A percentile compares a stretch with the other conserved stretches of the same genome.
These are phyloP conservation scores for Rhynchophorus ferrugineus DNA, from an alignment of 1,140 invertebrate species.

Conservation along the genomic window DNA sequence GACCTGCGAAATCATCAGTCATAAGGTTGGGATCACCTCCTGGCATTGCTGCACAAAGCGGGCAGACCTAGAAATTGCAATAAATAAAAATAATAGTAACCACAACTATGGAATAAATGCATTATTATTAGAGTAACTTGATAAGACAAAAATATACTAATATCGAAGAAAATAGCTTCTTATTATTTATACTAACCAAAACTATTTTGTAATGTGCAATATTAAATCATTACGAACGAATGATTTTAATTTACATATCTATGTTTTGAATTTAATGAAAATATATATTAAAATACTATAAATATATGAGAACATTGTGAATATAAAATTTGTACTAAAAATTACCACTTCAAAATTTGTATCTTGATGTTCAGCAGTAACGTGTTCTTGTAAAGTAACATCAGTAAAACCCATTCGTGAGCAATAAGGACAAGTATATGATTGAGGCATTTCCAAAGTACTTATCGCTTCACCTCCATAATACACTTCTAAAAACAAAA, in stretches of 20 bases:
- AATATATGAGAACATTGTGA: too few relatives aligned
- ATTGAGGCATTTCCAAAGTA: slow-evolving; percentile 83
- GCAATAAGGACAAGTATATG: slow-evolving; percentile 95
- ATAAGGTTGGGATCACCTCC: slow-evolving; percentile 95
- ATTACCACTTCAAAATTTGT: slow-evolving; percentile 78
- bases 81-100: not conserved
- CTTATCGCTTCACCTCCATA: slow-evolving; percentile 88
- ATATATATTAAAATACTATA: too few relatives aligned
- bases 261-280: too few relatives aligned
- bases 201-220: too few relatives aligned
- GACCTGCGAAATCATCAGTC: slow-evolving; percentile 95
- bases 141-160: too few relatives aligned
- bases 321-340: too few relatives aligned
- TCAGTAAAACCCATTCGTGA: slow-evolving; percentile 94
- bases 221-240: too few relatives aligned
- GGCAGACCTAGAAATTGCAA: slow-evolving; percentile 67
- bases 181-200: too few relatives aligned
- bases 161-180: too few relatives aligned
- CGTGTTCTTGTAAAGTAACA: slow-evolving; percentile 84
- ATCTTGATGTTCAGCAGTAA: slow-evolving; percentile 80
- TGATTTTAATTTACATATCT: too few relatives aligned
- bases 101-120: not conserved
- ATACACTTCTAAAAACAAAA: slow-evolving; percentile 68
- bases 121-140: too few relatives aligned
- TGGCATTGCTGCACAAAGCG: slow-evolving; percentile 89